Conservation (phyloP, 1,140 invertebrate genomes). For the Oreohelix idahoensis region DNA sequence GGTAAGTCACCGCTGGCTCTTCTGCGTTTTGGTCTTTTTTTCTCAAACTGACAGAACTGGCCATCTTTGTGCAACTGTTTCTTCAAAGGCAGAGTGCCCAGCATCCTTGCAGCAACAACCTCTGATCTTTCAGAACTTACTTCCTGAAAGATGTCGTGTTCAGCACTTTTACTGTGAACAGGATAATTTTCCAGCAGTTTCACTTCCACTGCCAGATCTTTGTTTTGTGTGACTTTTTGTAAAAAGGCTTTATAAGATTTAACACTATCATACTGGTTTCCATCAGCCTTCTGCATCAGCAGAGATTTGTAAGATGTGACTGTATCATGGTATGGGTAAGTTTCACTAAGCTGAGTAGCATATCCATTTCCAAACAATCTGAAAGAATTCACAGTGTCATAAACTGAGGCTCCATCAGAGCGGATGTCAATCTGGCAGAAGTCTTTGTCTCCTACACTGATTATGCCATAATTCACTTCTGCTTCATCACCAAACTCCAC, state of each 20-base stretch:
- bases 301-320: conserved; percentile 46
- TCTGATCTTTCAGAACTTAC: conserved; percentile 4
- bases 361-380: conserved; percentile 37
- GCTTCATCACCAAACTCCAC: conserved; percentile 45
- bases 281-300: conserved; percentile 42
- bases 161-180: conserved; percentile 29
- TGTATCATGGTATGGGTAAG: conserved; percentile 42
- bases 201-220: conserved; percentile 47
- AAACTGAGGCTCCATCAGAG: conserved; percentile 46
- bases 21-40: conserved; percentile 17
- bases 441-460: conserved; percentile 43
- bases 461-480: conserved; percentile 46
- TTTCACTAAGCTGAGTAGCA: background rate
- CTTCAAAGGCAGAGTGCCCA: background rate
- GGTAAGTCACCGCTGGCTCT: conserved; percentile 16
- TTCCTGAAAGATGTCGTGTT: conserved; percentile 21
- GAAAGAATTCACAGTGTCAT: conserved; percentile 49
- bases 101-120: background rate
- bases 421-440: conserved; percentile 47
- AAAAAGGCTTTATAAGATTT: conserved; percentile 48
- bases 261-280: conserved; percentile 44
- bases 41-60: background rate
- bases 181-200: conserved; percentile 41
- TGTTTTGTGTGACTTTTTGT: conserved; percentile 35
- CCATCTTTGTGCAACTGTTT: background rate